phyloP scores from a whole-genome alignment of 2,888 invertebrate genomes.

The Exocentrus adspersus region DNA sequence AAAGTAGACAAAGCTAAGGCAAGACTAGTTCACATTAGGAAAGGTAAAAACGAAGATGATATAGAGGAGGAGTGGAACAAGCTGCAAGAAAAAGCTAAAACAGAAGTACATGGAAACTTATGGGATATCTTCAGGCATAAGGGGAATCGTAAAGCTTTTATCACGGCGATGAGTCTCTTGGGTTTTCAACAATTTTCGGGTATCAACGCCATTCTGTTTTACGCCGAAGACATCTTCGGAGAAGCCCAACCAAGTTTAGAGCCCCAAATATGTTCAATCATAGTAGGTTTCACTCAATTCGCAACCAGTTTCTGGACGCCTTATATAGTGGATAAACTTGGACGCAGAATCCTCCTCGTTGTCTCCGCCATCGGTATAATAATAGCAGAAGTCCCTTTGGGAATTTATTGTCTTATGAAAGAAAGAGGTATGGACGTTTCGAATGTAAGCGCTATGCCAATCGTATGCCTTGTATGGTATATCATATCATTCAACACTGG shows the following conservation, averaged over 20 bases:
- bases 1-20: constrained; percentile 70
- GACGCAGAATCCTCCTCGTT: constrained; percentile 77
- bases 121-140: constrained; percentile 65
- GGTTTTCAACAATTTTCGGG: constrained; percentile 86
- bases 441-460: constrained; percentile 70
- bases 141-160: constrained; percentile 79
- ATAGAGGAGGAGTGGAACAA: constrained; percentile 25
- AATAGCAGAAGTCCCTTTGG: constrained; percentile 64
- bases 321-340: constrained; percentile 79
- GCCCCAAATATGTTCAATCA: constrained; percentile 75
- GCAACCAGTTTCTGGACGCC: constrained; percentile 79
- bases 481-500: constrained; percentile 76
- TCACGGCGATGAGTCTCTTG: constrained; percentile 76
- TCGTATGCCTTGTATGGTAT: constrained; percentile 71
- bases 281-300: constrained; percentile 83
- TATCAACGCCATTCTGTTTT: constrained; percentile 83
- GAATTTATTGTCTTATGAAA: constrained; percentile 63
- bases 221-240: constrained; percentile 76
- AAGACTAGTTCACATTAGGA: constrained; percentile 74
- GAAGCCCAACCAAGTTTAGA: constrained; percentile 70
- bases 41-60: constrained; percentile 53
- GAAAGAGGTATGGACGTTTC: constrained; percentile 52
- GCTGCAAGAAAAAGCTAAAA: constrained; percentile 26
- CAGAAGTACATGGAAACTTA: constrained; percentile 18
- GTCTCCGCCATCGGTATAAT: constrained; percentile 75